phyloP scores from a whole-genome alignment of 2,113 vertebrate genomes.

The Pterophyllum scalare region DNA sequence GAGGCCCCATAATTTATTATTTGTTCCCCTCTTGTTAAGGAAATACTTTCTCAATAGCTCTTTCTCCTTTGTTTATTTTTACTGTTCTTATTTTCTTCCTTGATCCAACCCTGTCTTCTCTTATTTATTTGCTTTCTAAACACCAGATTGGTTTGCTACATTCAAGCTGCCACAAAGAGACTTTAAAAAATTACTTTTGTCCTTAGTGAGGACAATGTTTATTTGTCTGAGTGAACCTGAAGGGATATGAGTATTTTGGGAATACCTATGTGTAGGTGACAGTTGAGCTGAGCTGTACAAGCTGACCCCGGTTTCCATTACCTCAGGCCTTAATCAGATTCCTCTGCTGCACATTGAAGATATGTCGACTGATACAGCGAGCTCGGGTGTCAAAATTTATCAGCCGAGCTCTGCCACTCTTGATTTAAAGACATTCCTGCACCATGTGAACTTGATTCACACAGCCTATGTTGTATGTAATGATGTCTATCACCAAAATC shows the following conservation, averaged over 20 bases:
- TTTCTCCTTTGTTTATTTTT: conserved; percentile 80
- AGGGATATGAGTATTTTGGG: conserved; percentile 66
- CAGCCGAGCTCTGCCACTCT: conserved; percentile 65
- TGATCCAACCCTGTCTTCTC: conserved; percentile 64
- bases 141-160: conserved; percentile 57
- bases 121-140: conserved; percentile 84
- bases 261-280: conserved; percentile 71
- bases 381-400: conserved; percentile 76
- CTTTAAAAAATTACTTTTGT: conserved; percentile 76
- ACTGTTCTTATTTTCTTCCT: conserved; percentile 78
- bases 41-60: conserved; percentile 82
- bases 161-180: conserved; percentile 65
- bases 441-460: conserved; percentile 64
- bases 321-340: conserved; percentile 75
- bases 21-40: conserved; percentile 77
- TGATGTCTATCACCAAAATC: conserved; percentile 54
- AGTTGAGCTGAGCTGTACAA: conserved; percentile 67
- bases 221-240: conserved; percentile 77
- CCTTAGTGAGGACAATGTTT: conserved; percentile 75
- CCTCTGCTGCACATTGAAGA: conserved; percentile 65
- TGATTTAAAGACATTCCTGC: conserved; percentile 64
- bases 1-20: conserved; percentile 77
- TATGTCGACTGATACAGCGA: conserved; percentile 58
- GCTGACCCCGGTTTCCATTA: conserved; percentile 70
- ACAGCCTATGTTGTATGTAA: conserved; percentile 54